Conservation (phyloP, 2,113 vertebrate genomes). For the Oryzias celebensis region DNA sequence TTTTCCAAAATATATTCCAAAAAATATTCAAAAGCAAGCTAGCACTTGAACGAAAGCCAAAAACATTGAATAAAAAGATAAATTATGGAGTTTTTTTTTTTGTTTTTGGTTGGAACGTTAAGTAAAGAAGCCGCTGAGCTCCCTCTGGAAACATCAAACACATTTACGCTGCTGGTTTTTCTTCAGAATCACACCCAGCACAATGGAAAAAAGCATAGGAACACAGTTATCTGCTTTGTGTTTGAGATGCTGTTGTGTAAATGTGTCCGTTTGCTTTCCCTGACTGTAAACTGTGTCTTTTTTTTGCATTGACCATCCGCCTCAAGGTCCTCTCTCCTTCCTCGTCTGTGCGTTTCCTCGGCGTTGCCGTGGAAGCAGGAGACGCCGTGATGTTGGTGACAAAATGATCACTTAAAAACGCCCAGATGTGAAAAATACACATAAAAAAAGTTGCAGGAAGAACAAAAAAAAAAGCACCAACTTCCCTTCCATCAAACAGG, state of each 20-base stretch:
- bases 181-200: constrained; percentile 58
- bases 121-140: constrained; percentile 34
- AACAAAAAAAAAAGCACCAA: constrained; percentile 51
- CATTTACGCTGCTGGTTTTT: constrained; percentile 73
- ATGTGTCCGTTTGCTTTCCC: constrained; percentile 45
- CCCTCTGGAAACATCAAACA: constrained; percentile 45
- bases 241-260: constrained; percentile 19
- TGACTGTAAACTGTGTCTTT: constrained; percentile 47
- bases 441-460: constrained; percentile 41
- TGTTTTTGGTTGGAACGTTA: constrained; percentile 69
- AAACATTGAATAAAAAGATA: constrained; percentile 23
- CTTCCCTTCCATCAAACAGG: constrained; percentile 34
- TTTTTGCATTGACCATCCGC: constrained; percentile 67
- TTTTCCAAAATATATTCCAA: constrained; percentile 26
- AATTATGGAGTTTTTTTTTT: constrained; percentile 17
- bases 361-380: constrained; percentile 19
- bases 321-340: constrained; percentile 16
- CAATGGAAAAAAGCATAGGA: constrained; percentile 35
- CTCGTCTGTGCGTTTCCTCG: constrained; percentile 41
- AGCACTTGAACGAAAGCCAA: constrained; percentile 53
- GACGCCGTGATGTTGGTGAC: constrained; percentile 24
- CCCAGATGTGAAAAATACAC: constrained; percentile 38
- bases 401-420: constrained; percentile 36
- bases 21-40: constrained; percentile 27
- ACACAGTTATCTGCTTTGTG: constrained; percentile 23